These are phyloP conservation scores for Chelon labrosus DNA, from an alignment of 2,797 vertebrate genomes.

Conservation along the genomic window DNA sequence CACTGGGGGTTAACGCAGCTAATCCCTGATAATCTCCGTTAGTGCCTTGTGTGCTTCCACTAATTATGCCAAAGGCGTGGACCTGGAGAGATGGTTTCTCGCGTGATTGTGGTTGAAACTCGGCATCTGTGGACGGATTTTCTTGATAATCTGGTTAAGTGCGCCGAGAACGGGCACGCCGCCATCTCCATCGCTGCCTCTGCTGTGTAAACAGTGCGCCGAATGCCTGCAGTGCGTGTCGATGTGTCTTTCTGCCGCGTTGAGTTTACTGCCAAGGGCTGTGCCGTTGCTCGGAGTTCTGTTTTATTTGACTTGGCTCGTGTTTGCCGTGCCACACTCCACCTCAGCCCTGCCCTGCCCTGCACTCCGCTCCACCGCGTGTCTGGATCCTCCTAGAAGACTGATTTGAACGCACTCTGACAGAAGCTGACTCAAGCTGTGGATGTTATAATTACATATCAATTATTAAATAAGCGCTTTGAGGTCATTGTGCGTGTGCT, in stretches of 20 bases:
- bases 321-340: slow-evolving; percentile 48
- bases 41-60: slow-evolving; percentile 13
- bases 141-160: slow-evolving; percentile 28
- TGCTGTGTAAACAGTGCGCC: slow-evolving; percentile 42
- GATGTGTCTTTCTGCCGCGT: slow-evolving; percentile 4
- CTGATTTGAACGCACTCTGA: not conserved
- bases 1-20: slow-evolving; percentile 8
- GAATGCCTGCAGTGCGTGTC: slow-evolving; percentile 25
- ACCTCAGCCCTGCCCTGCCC: slow-evolving; percentile 45
- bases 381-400: slow-evolving; percentile 28
- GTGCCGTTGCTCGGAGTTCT: slow-evolving; percentile 35
- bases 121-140: slow-evolving; percentile 24
- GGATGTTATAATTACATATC: not conserved
- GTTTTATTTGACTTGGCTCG: slow-evolving; percentile 69
- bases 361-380: slow-evolving; percentile 24
- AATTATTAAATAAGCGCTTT: not conserved
- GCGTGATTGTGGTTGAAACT: slow-evolving; percentile 37
- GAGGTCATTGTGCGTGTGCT: not conserved
- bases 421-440: not conserved
- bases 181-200: slow-evolving; percentile 16
- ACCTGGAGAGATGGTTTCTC: not conserved
- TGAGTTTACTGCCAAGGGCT: slow-evolving; percentile 22
- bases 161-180: slow-evolving; percentile 24
- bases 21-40: slow-evolving; percentile 40
- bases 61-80: too few relatives aligned